Evolutionary conservation across 2,888 invertebrate genomes (phyloP).

Genomic region (Autographa pulchrina): DNA sequence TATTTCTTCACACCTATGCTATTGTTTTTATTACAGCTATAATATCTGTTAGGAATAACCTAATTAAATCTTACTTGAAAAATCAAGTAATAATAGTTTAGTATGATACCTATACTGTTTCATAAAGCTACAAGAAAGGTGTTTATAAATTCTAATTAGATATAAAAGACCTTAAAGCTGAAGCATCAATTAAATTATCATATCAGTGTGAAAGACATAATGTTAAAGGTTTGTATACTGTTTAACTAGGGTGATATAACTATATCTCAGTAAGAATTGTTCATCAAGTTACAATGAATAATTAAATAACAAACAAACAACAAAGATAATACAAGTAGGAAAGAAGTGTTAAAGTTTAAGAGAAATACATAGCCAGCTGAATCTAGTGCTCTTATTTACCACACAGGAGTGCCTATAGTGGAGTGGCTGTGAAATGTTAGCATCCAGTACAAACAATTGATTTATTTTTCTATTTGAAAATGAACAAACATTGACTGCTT

Average conservation of each 20-base stretch:
- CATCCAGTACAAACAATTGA: neutral
- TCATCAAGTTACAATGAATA: neutral
- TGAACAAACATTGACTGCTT: neutral
- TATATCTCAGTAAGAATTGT: neutral
- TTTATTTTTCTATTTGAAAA: neutral
- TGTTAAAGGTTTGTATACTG: constrained; percentile 18
- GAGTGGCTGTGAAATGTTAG: no score
- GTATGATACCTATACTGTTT: neutral
- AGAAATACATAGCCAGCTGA: neutral
- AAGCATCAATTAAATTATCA: constrained; percentile 31
- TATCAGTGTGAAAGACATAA: constrained; percentile 24
- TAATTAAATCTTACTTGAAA: constrained; percentile 18
- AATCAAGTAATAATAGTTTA: constrained; percentile 5
- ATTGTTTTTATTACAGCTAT: neutral
- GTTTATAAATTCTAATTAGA: constrained; percentile 13
- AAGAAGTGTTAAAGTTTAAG: neutral
- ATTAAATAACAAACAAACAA: neutral
- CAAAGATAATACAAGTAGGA: neutral
- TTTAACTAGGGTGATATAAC: neutral
- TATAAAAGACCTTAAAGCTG: neutral
- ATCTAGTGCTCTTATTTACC: neutral
- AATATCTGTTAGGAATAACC: neutral
- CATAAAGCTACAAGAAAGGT: neutral
- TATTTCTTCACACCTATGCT: constrained; percentile 11
- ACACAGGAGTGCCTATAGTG: neutral